Evolutionary conservation across 2,888 invertebrate genomes (phyloP), one percentile per base, ranked within the genome.

Genomic region (Napeogenes sylphis): DNA sequence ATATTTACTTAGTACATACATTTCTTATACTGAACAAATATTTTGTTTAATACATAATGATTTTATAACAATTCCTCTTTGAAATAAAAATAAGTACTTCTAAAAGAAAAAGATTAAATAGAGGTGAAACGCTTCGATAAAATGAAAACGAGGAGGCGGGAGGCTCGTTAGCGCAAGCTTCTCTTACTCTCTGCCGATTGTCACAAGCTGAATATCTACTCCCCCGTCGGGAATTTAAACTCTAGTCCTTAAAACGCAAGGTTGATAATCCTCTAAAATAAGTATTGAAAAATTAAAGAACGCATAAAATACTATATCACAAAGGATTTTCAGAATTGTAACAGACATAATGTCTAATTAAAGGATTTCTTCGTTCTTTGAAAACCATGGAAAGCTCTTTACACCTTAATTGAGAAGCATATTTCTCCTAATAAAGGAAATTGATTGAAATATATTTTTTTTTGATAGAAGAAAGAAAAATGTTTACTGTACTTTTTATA

Each of bases 291-390:
- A 85, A 82, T 76, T 84, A 87, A 85, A 84, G 85, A 85, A 83
- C 82, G 82, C 81, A 85, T 86, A 86, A 85, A 88, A 85, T 81
- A 83, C 78, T 83, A 82, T 84, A 83, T 79, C 83, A 86, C 87
- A 88, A 87, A 88, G 86, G 85, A 84, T 82, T 87, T 85, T 84
- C 82, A 82, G 83, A 84, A 83, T 83, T 83, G 83, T 85, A 77
- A 85, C 83, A 84, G 83, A 84, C 84, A 83, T 84, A 83, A 87
- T 85, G 82, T 81, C 83, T 88, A 88, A 89, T 88, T 89, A 87
- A 83, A 84, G 84, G 82, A 84, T 80, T 84, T 10, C 78, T 77
- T 81, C 74, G 74, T 76, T 73, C 75, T 75, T 76, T 75, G 71
- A 72, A 71, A 78, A 70, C 68, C 68, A 66, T 56, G 58, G 56